Evolutionary conservation across 2,113 vertebrate genomes (phyloP), one percentile per base, ranked within the genome.

Genomic region (Cyprinodon variegatus): DNA sequence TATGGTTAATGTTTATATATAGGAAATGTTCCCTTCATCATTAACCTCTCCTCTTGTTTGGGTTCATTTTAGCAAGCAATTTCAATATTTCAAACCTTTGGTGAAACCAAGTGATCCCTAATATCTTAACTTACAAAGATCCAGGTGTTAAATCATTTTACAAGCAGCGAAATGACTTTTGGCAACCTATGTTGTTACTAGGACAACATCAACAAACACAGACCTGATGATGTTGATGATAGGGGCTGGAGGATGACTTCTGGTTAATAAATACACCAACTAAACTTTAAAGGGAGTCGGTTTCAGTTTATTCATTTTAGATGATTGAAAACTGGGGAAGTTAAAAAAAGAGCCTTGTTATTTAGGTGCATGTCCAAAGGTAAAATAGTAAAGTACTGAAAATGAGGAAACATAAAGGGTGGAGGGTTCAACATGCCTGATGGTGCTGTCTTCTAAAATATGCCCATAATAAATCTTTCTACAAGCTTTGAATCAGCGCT

Each of bases 131-230:
- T 46, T 1, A 37, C 59, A 17, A 73, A 62, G 48, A 37, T 45
- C 57, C 11, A 29, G 75, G 45, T 37, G 72, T 17, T 65, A 15
- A 63, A 41, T 68, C 13, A 46, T 57, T 78, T 53, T 70, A 72
- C 63, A 72, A 41, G 61, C 11, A 40, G 65, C 61, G 4, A 17
- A 53, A 74, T 11, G 8, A 75, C 61, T 86, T 69, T 67, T 82
- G 71, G 82, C 72, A 81, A 78, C 70, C 77, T 43, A 15, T 65
- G 73, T 59, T 77, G 83, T 86, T 84, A 61, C 83, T 83, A 76
- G 8, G 85, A 72, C 86, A 75, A 90, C 80, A 63, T 76, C 57
- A 80, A 87, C 81, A 87, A 88, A 88, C 79, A 83, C 57, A 61
- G 63, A 20, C 76, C 37, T 83, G 74, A 2, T 20, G 68, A 68